Evolutionary conservation across 2,888 invertebrate species (phyloP), one percentile per base, ranked within the genome.

Genomic region (Hipparchia semele): DNA sequence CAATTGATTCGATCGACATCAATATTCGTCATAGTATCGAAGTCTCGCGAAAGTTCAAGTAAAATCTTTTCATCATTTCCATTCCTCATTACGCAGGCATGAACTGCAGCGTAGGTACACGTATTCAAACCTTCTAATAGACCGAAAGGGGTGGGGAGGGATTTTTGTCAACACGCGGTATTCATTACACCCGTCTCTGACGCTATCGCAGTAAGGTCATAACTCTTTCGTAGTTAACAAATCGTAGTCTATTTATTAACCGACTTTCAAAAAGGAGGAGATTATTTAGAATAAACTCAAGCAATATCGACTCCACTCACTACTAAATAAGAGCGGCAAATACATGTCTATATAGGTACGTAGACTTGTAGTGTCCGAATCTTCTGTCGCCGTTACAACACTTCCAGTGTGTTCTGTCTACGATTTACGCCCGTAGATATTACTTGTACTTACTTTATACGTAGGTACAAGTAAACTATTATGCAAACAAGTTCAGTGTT

Each of bases 21-120:
- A 56, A 13, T 56, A 56, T 13, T 13, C 56, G 45, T 45, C 10
- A 10, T 51, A 65, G 23, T 51, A 51, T 65, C 64, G 51, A 65
- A 65, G 49, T 13, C n/a, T 56, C 13, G 33, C 13, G 51, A n/a
- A 62, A 33, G 45, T 56, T 66, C 53, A 66, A 45, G 56, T 9
- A 45, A 67, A 56, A 56, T 68, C 68, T 46, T 68, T 68, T 68
- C 59, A 59, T 59, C 51, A 68, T 68, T 59, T 59, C 68, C 68
- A 59, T 56, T 56, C 56, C 56, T 56, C 68, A 51, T 58, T 49
- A 51, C 49, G 64, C 53, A 68, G 46, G 46, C 33, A 59, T 23
- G 23, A 51, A 46, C 58, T 46, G 58, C 68, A 59, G 23, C 51
- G 49, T 49, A 23, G 23, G 0, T 23, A 64, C 68, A 58, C 59